Evolutionary conservation across 2,113 vertebrate genomes (phyloP).

Genomic region (Oryzias woworae): DNA sequence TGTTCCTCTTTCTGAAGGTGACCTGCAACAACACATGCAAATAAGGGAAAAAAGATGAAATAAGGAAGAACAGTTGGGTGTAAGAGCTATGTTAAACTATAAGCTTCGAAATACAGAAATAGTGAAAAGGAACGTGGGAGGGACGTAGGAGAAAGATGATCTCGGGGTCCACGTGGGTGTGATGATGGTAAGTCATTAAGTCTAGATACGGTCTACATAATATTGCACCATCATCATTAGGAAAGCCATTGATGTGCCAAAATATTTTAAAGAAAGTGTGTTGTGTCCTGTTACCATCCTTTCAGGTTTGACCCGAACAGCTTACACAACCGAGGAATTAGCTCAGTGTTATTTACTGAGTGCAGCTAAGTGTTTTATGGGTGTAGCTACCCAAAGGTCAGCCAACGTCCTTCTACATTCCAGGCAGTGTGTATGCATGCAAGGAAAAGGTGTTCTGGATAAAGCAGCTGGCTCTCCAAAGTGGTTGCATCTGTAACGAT

Average conservation of each 20-base stretch:
- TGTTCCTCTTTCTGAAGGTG: neutral
- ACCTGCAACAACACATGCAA: neutral
- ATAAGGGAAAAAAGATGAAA: neutral
- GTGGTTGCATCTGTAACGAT: neutral
- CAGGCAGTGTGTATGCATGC: no score
- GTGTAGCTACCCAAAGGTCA: no score
- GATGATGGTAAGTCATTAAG: neutral
- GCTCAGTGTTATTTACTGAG: neutral
- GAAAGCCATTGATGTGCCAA: neutral
- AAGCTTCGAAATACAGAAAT: neutral
- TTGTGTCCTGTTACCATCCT: neutral
- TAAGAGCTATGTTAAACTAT: neutral
- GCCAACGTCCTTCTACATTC: no score
- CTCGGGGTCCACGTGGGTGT: conserved; percentile 3
- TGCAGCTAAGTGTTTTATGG: no score
- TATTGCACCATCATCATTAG: neutral
- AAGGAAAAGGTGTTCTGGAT: no score
- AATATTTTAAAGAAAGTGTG: neutral
- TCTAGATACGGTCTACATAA: neutral
- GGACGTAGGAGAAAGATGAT: neutral
- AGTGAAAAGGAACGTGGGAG: neutral
- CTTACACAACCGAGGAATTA: neutral
- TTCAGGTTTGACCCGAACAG: neutral
- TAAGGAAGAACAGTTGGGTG: neutral
- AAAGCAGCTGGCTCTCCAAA: no score